These are phyloP conservation scores for Vollenhovia emeryi DNA, from an alignment of 1,140 invertebrate species.

Conservation along the genomic window DNA sequence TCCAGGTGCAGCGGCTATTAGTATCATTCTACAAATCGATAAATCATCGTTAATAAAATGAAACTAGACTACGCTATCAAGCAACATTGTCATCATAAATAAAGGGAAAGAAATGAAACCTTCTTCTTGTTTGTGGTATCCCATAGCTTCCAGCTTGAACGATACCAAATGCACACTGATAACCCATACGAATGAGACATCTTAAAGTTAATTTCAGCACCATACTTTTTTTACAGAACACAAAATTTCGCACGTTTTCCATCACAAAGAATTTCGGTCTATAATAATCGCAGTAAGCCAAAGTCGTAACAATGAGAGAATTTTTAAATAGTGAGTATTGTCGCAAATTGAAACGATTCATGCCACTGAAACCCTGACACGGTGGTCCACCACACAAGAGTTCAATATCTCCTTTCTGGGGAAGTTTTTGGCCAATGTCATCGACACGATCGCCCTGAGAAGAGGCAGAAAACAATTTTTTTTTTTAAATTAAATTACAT, in stretches of 20 bases:
- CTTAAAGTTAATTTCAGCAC: constrained; percentile 93
- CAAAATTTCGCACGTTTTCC: constrained; percentile 96
- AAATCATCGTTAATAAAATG: constrained; percentile 11
- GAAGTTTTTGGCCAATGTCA: constrained; percentile 88
- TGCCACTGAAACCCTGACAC: constrained; percentile 96
- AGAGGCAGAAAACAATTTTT: constrained; percentile 4
- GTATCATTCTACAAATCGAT: constrained; percentile 87
- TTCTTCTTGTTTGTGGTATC: constrained; percentile 92
- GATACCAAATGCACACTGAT: constrained; percentile 95
- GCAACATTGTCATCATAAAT: neutral
- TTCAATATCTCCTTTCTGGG: constrained; percentile 93
- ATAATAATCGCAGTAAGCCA: constrained; percentile 95
- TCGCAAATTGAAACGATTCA: constrained; percentile 95
- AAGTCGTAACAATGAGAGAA: constrained; percentile 93
- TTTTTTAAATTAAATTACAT: too few species aligned
- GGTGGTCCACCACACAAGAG: constrained; percentile 95
- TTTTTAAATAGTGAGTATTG: constrained; percentile 96
- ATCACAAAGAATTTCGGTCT: constrained; percentile 94
- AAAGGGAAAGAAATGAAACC: constrained; percentile 80
- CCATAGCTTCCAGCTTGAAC: constrained; percentile 95
- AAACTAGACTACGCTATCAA: neutral
- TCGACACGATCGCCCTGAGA: constrained; percentile 85
- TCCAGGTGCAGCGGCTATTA: constrained; percentile 94
- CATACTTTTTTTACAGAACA: constrained; percentile 91
- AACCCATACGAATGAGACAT: constrained; percentile 93